A percentile compares a stretch with the other conserved stretches of the same genome.
Conservation (phyloP, 23 tunicate genomes). For the Styela plicata region DNA sequence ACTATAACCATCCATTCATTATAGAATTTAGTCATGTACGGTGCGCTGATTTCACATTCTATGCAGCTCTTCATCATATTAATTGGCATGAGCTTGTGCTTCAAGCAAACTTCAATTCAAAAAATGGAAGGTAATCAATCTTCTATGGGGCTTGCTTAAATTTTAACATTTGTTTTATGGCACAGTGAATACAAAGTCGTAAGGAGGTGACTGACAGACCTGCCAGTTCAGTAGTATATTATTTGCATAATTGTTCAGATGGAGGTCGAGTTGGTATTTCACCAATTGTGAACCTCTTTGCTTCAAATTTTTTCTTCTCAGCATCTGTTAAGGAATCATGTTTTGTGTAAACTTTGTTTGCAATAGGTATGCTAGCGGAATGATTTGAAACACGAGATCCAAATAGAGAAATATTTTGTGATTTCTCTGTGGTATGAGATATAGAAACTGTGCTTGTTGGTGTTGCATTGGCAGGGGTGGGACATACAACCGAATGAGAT, state of each 20-base stretch:
- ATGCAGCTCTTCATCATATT: too few species aligned
- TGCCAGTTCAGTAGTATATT: background rate
- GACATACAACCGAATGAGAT: background rate
- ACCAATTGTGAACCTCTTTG: slow-evolving; percentile 54
- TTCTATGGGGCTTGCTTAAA: too few species aligned
- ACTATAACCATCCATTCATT: too few species aligned
- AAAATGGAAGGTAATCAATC: too few species aligned
- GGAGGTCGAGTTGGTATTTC: slow-evolving; percentile 88
- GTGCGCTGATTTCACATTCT: too few species aligned
- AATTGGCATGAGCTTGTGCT: too few species aligned
- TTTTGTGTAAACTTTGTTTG: slow-evolving; percentile 33
- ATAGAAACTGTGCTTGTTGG: background rate
- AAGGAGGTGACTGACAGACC: too few species aligned
- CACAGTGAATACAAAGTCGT: too few species aligned
- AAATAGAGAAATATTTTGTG: slow-evolving; percentile 13
- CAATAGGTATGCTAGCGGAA: background rate
- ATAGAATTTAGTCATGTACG: too few species aligned
- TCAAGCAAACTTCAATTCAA: too few species aligned
- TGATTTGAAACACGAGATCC: background rate
- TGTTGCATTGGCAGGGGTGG: background rate
- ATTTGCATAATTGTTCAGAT: slow-evolving; percentile 43
- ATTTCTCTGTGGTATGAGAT: background rate
- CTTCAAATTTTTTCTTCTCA: slow-evolving; percentile 54
- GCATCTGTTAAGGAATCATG: slow-evolving; percentile 33
- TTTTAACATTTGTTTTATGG: too few species aligned